Percentiles rank a stretch among this genome's conserved stretches.
Evolutionary conservation across 2,888 invertebrate genomes (phyloP).

Genomic region (Agrotis exclamationis): DNA sequence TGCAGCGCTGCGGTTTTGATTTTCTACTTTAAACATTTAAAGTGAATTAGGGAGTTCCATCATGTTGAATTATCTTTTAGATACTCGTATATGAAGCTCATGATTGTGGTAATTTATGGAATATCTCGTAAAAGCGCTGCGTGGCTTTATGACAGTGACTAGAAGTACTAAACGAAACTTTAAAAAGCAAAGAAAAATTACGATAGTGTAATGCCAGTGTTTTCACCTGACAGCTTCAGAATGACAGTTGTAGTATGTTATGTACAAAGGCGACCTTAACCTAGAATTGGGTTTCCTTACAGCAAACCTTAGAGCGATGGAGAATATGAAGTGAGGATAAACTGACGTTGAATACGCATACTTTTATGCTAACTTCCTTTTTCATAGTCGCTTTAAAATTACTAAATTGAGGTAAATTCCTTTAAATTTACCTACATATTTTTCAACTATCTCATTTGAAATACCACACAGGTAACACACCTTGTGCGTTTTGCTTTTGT

Average conservation of each 20-base stretch:
- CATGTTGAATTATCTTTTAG: background rate
- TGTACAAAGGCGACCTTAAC: too few species aligned
- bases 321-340: too few species aligned
- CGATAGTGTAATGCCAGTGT: background rate
- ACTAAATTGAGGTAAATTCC: background rate
- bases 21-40: slow-evolving; percentile 35
- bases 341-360: too few species aligned
- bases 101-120: background rate
- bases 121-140: too few species aligned
- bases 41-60: slow-evolving; percentile 30
- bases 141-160: background rate
- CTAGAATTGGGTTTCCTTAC: too few species aligned
- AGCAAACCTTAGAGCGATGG: too few species aligned
- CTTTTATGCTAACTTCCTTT: too few species aligned
- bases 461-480: background rate
- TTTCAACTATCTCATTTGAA: background rate
- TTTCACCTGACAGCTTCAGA: background rate
- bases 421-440: background rate
- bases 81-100: too few species aligned
- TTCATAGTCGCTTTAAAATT: too few species aligned
- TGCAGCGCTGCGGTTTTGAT: slow-evolving; percentile 28
- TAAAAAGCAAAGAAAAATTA: background rate
- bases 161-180: background rate
- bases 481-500: background rate
- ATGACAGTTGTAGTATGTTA: too few species aligned